Evolutionary conservation across 92 coral and sea anemone species (phyloP), one percentile per base, ranked within the genome.

Genomic region (Virgularia gustaviana): DNA sequence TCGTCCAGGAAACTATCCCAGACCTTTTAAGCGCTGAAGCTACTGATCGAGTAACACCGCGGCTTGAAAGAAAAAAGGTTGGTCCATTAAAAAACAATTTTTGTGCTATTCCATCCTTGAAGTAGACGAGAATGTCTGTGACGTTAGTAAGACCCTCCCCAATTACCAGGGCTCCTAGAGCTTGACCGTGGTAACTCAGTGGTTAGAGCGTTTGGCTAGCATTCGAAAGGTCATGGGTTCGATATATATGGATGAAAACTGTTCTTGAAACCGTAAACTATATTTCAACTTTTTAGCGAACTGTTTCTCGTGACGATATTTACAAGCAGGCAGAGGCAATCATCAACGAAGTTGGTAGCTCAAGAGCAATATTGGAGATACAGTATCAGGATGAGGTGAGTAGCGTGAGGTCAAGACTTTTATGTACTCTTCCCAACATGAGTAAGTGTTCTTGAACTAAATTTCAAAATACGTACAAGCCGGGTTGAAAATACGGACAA

Each of bases 41-140:
- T 44, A 84, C 99, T 16, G 99, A 94, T 82, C 99, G 99, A 54
- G 99, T 94, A 13, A 84, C 99, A 36, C 99, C 99, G 36, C 78
- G 99, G 35, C 80, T 94, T 65, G 99, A 94, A 65, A 83, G 99
- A 52, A 94, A 94, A 74, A 94, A 89, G 99, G 96, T 89, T 54
- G 27, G 10, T 28, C 25, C 25, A 13, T 25, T 42, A 39, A 37
- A 27, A 59, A 24, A 20, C 10, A 16, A 9, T 19, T 36, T 59
- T 25, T 15, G 19, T n/a, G n/a, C n/a, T n/a, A n/a, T n/a, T n/a
- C n/a, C n/a, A n/a, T n/a, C n/a, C n/a, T n/a, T n/a, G n/a, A n/a
- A n/a, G n/a, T n/a, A n/a, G n/a, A n/a, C n/a, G n/a, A n/a, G n/a
- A n/a, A n/a, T n/a, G n/a, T n/a, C n/a, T n/a, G n/a, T n/a, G n/a